Percentiles rank a stretch among this genome's conserved stretches.
phyloP scores from a whole-genome alignment of 2,888 invertebrate species.

The Nasonia oneida region DNA sequence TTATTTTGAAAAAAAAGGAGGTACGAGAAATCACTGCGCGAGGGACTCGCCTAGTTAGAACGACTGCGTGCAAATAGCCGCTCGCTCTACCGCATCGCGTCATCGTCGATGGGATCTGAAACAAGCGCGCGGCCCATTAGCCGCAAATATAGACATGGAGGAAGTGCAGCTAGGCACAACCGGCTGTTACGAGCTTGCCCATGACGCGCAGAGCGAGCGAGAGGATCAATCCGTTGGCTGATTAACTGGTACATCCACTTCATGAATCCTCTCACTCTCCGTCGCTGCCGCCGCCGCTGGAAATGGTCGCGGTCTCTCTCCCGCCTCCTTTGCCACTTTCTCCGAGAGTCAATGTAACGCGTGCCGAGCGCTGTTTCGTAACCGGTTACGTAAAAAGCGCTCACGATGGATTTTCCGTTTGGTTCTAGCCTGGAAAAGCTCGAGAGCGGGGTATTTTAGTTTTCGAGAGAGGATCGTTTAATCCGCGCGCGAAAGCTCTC shows the following conservation, averaged over 20 bases:
- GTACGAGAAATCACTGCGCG: too few species aligned
- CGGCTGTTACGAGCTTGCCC: neutral
- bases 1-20: too few species aligned
- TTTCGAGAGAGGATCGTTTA: too few species aligned
- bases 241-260: constrained; percentile 48
- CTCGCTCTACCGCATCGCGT: neutral
- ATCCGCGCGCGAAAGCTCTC: neutral
- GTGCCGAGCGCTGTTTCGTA: constrained; percentile 61
- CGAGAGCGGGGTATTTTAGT: neutral
- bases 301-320: constrained; percentile 35
- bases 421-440: neutral
- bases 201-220: neutral
- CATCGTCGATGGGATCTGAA: constrained; percentile 1
- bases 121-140: neutral
- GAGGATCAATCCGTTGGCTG: constrained; percentile 21
- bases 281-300: neutral
- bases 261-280: constrained; percentile 56
- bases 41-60: too few species aligned
- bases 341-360: constrained; percentile 31
- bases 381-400: constrained; percentile 64
- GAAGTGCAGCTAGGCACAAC: constrained; percentile 20
- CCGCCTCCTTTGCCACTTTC: constrained; percentile 56
- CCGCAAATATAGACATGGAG: constrained; percentile 18
- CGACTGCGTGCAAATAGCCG: too few species aligned
- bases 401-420: constrained; percentile 58